Percentiles rank a stretch among this genome's conserved stretches.
Conservation (phyloP, 2,113 vertebrate species). For the Bos indicus region DNA sequence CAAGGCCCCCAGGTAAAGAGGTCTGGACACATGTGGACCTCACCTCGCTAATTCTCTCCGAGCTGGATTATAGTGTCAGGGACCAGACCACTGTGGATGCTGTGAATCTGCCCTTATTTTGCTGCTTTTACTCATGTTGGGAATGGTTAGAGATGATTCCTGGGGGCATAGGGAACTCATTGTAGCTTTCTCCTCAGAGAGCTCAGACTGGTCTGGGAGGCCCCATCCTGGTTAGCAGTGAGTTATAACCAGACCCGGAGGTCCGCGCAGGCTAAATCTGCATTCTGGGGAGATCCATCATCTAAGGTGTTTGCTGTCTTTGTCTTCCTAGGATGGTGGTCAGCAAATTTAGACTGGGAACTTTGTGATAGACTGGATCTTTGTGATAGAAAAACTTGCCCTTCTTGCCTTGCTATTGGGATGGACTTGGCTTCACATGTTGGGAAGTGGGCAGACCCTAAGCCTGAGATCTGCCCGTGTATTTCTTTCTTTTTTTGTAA, state of each 20-base stretch:
- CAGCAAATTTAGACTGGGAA: too few species aligned
- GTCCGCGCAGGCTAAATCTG: background rate
- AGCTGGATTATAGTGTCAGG: background rate
- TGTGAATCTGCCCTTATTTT: background rate
- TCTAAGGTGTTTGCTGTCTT: background rate
- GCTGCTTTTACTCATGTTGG: background rate
- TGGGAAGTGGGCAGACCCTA: accelerated
- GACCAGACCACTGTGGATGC: background rate
- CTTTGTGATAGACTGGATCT: background rate
- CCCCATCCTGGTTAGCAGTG: background rate
- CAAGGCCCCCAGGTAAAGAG: accelerated
- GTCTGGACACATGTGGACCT: accelerated
- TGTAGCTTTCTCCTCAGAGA: background rate
- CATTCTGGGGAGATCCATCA: background rate
- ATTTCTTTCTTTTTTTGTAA: background rate
- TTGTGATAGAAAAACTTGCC: background rate
- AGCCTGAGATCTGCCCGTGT: accelerated
- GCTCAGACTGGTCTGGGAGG: background rate
- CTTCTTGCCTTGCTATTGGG: too few species aligned
- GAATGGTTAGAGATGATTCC: background rate
- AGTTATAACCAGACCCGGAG: background rate
- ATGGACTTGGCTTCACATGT: too few species aligned
- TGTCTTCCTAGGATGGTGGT: background rate
- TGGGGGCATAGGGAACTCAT: background rate
- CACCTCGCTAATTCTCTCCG: accelerated